Evolutionary conservation across 2,797 vertebrate genomes (phyloP), one percentile per base, ranked within the genome.

Genomic region (Melanogrammus aeglefinus): DNA sequence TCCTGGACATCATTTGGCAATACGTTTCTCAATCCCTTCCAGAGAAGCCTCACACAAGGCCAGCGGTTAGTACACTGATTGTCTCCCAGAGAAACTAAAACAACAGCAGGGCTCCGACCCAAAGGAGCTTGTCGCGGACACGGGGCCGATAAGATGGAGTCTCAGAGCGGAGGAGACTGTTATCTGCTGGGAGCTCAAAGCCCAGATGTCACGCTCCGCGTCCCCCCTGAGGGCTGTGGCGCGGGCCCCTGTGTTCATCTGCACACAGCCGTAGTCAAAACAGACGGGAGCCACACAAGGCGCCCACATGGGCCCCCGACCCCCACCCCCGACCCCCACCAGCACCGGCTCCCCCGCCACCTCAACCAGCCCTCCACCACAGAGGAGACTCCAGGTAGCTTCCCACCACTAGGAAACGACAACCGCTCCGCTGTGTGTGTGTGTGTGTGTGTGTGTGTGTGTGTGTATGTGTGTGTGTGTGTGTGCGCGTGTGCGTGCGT

Each of bases 191-290:
- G 36, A 47, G 78, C 90, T 93, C 91, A 93, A 93, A 94, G 91
- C 80, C 81, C 66, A 21, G 63, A 76, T 83, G 88, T 87, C 91
- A 83, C 29, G 83, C 91, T 84, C 75, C 78, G 88, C 70, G 81
- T 83, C 72, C 12, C 21, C 41, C 90, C 82, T 89, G 75, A 90
- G 90, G 80, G 14, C 39, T 10, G 39, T 84, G 85, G 86, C 81
- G 72, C 73, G 66, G 73, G 82, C 77, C 76, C 33, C 78, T 41
- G 84, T 78, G 90, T 90, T 90, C 84, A 91, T 86, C 90, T 88
- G 89, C 85, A 91, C 84, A 85, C 88, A 91, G 87, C 88, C 90
- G 66, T 84, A 94, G 92, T 92, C 93, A 92, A 91, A 94, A 94
- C 85, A 94, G 21, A 86, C 85, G 84, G 83, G 82, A 57, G 87